These are phyloP conservation scores for Aphodius granarius DNA, from an alignment of 2,888 invertebrate species.

Conservation along the genomic window DNA sequence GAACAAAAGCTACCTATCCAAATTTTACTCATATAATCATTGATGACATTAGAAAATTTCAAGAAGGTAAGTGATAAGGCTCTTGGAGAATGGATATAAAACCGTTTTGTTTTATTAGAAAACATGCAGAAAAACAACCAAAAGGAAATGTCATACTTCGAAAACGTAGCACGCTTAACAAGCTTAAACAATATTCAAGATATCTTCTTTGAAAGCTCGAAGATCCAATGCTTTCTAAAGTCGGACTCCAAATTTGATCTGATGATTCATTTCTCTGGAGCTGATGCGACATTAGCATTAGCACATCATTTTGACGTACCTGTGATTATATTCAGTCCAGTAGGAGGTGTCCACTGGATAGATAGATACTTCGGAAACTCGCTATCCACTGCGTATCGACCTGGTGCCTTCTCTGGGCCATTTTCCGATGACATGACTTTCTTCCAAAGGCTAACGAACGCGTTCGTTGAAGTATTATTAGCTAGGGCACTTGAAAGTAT, in stretches of 20 bases:
- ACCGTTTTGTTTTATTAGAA: background rate
- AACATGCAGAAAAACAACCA: background rate
- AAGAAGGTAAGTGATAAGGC: slow-evolving; percentile 1
- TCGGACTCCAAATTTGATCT: slow-evolving; percentile 38
- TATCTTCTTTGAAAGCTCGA: background rate
- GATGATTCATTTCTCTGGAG: slow-evolving; percentile 41
- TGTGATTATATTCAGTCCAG: slow-evolving; percentile 40
- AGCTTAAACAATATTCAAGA: background rate
- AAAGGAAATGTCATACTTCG: background rate
- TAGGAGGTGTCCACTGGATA: slow-evolving; percentile 33
- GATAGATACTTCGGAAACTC: slow-evolving; percentile 41
- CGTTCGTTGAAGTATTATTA: slow-evolving; percentile 23
- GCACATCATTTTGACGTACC: slow-evolving; percentile 44
- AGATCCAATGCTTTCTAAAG: background rate
- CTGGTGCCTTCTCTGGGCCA: slow-evolving; percentile 38
- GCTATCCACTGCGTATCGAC: slow-evolving; percentile 42
- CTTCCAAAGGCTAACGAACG: slow-evolving; percentile 40
- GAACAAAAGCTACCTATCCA: background rate
- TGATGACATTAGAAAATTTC: background rate
- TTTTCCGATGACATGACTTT: slow-evolving; percentile 44
- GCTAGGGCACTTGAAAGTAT: slow-evolving; percentile 7
- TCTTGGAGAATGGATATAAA: too few relatives aligned
- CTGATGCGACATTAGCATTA: slow-evolving; percentile 45
- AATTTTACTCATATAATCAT: background rate
- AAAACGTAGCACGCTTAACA: background rate